These are phyloP conservation scores for Cephus nigrinus DNA, from an alignment of 2,888 invertebrate genomes.

Conservation along the genomic window DNA sequence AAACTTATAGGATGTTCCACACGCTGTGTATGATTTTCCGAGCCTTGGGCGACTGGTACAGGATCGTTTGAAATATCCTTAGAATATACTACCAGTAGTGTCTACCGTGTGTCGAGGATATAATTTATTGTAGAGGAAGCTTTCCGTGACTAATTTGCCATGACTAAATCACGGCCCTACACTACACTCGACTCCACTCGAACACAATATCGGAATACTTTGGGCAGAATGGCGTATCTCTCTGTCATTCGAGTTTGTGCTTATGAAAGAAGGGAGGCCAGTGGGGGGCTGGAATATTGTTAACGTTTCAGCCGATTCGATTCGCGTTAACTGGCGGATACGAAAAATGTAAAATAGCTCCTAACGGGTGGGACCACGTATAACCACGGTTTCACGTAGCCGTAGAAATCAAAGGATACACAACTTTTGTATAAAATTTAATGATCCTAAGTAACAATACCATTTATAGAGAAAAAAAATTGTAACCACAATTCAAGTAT, in stretches of 20 bases:
- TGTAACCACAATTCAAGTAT: neutral
- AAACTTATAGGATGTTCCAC: neutral
- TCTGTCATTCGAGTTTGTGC: conserved; percentile 52
- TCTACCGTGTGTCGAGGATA: conserved; percentile 11
- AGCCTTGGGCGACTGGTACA: neutral
- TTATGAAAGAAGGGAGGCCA: conserved; percentile 48
- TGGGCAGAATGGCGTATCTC: conserved; percentile 34
- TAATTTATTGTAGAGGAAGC: conserved; percentile 55
- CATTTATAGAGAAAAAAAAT: neutral
- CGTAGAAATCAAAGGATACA: neutral
- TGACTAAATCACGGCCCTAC: conserved; percentile 51
- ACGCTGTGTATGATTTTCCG: neutral
- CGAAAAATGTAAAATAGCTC: conserved; percentile 8
- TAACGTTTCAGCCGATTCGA: conserved; percentile 59
- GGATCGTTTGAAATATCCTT: neutral
- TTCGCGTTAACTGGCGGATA: conserved; percentile 52
- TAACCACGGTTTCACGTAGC: neutral
- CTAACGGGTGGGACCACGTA: neutral
- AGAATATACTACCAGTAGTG: neutral
- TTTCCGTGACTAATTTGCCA: conserved; percentile 58
- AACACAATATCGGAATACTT: conserved; percentile 55
- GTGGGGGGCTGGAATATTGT: conserved; percentile 48
- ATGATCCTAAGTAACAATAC: neutral
- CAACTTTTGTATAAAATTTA: neutral
- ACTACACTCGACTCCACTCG: conserved; percentile 48